A percentile compares a stretch with the other conserved stretches of the same genome.
Evolutionary conservation across 1,140 invertebrate genomes (phyloP).

Genomic region (Armadillidium nasatum): DNA sequence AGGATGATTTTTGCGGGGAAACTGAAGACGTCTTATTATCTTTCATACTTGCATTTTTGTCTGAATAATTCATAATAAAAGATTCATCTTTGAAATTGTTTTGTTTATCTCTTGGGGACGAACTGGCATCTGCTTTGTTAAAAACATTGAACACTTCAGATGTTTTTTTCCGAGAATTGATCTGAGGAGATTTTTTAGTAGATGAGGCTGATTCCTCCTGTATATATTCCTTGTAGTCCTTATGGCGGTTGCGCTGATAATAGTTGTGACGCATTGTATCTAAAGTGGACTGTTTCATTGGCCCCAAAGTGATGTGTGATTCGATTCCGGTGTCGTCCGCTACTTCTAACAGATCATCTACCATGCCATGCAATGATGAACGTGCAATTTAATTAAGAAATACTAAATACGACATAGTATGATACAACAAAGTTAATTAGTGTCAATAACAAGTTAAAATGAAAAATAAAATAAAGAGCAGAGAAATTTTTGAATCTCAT

Average conservation of each 20-base stretch:
- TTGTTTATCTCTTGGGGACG: background rate
- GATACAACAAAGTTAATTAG: too few relatives aligned
- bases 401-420: background rate
- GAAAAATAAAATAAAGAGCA: too few relatives aligned
- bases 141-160: background rate
- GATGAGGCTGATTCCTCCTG: too few relatives aligned
- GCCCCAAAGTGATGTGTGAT: background rate
- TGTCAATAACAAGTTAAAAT: too few relatives aligned
- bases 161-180: background rate
- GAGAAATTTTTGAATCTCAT: too few relatives aligned
- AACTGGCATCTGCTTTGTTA: background rate
- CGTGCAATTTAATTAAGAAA: constrained; percentile 9
- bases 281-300: too few relatives aligned
- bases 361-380: constrained; percentile 7
- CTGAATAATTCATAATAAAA: background rate
- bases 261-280: too few relatives aligned
- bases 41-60: background rate
- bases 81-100: background rate
- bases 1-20: background rate
- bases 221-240: too few relatives aligned
- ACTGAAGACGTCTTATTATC: background rate
- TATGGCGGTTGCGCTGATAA: too few relatives aligned
- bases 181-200: too few relatives aligned
- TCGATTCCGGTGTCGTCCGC: background rate
- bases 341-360: background rate